Evolutionary conservation across 1,140 invertebrate genomes (phyloP).

Genomic region (Mamestra configurata): DNA sequence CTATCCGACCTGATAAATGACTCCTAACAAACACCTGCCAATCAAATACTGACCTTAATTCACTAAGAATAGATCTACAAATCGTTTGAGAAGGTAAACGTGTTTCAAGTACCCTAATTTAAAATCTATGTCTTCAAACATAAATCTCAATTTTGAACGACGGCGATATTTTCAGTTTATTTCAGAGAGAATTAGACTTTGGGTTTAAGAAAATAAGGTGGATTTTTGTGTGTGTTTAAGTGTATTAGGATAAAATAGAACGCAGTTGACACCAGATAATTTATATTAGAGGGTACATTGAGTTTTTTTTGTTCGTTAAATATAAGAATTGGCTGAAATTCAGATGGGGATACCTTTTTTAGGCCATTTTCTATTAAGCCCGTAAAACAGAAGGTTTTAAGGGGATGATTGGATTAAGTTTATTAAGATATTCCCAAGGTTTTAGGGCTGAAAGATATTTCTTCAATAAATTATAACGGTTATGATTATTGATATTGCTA

Average conservation of each 20-base stretch:
- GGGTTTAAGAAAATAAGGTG: conserved; percentile 49
- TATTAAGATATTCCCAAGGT: conserved; percentile 36
- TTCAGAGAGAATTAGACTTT: conserved; percentile 46
- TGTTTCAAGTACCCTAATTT: conserved; percentile 48
- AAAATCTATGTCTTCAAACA: conserved; percentile 57
- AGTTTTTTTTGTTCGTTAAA: conserved; percentile 51
- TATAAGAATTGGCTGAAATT: conserved; percentile 46
- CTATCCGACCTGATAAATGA: conserved; percentile 74
- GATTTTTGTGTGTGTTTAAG: conserved; percentile 43
- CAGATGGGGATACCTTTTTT: conserved; percentile 37
- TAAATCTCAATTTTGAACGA: conserved; percentile 65
- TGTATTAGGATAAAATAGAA: conserved; percentile 51
- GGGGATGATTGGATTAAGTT: conserved; percentile 52
- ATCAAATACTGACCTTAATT: conserved; percentile 58
- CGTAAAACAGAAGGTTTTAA: conserved; percentile 12
- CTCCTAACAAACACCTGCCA: conserved; percentile 8
- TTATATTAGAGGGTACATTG: conserved; percentile 60
- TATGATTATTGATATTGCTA: conserved; percentile 14
- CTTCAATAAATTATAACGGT: conserved; percentile 10
- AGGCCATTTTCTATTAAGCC: conserved; percentile 38
- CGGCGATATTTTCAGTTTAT: conserved; percentile 8
- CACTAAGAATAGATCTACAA: conserved; percentile 49
- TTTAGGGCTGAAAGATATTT: background rate
- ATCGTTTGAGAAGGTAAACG: conserved; percentile 24
- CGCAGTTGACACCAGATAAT: conserved; percentile 64